These are phyloP conservation scores for Oryzias dopingdopingensis DNA, from an alignment of 2,797 vertebrate species.

Conservation along the genomic window DNA sequence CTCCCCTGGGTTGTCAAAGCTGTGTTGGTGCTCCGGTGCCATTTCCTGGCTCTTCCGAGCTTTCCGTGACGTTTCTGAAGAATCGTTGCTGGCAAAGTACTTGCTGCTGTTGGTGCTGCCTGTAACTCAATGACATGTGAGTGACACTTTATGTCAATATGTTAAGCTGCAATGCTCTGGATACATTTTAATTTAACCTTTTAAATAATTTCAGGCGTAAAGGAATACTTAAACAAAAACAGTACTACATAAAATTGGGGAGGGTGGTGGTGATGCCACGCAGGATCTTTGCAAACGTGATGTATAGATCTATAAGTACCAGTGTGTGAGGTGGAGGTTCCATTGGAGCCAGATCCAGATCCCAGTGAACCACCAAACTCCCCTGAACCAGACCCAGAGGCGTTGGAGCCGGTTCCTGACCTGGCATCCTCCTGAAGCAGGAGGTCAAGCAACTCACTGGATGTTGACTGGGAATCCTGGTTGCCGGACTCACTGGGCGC, in stretches of 20 bases:
- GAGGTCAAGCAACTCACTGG: constrained; percentile 70
- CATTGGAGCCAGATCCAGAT: constrained; percentile 71
- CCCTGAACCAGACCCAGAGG: constrained; percentile 76
- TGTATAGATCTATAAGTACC: constrained; percentile 51
- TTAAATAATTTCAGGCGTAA: too few relatives aligned
- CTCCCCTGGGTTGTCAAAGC: constrained; percentile 61
- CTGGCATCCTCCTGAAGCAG: constrained; percentile 72
- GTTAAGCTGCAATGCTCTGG: too few relatives aligned
- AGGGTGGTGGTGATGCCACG: too few relatives aligned
- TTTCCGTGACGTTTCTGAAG: constrained; percentile 77
- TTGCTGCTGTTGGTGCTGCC: constrained; percentile 86
- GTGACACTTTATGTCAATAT: too few relatives aligned
- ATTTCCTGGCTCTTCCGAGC: constrained; percentile 66
- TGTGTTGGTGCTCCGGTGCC: constrained; percentile 50
- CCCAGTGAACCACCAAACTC: constrained; percentile 71
- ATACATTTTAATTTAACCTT: too few relatives aligned
- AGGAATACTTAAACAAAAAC: too few relatives aligned
- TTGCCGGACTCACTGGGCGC: constrained; percentile 60
- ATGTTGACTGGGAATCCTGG: constrained; percentile 69
- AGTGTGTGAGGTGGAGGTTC: constrained; percentile 77
- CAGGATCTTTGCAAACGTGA: background rate
- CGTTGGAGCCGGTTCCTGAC: constrained; percentile 75
- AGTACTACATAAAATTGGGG: too few relatives aligned
- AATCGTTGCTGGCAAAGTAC: constrained; percentile 81
- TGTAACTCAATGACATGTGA: constrained; percentile 41